phyloP scores from a whole-genome alignment of 2,888 invertebrate species.

The Muschampia plurimacula region DNA sequence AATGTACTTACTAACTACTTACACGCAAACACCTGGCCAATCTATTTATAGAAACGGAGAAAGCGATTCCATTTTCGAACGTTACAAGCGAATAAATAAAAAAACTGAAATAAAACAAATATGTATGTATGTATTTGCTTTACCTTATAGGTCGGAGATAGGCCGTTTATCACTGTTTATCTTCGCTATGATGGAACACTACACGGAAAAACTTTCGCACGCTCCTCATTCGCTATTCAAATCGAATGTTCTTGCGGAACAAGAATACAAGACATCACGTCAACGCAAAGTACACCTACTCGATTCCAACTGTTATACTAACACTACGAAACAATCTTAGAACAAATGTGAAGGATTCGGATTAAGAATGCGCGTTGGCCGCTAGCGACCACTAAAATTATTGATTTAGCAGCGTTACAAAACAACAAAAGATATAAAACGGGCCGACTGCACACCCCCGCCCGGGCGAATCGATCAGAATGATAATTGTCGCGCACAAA shows the following conservation, averaged over 20 bases:
- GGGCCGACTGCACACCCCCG: constrained; percentile 78
- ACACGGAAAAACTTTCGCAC: constrained; percentile 54
- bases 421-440: constrained; percentile 85
- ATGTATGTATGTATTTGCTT: constrained; percentile 39
- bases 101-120: constrained; percentile 40
- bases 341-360: constrained; percentile 49
- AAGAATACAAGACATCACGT: constrained; percentile 26
- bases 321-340: constrained; percentile 18
- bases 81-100: constrained; percentile 40
- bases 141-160: constrained; percentile 47
- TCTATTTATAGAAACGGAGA: constrained; percentile 58
- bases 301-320: not conserved
- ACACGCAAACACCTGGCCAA: constrained; percentile 59
- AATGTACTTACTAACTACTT: constrained; percentile 6
- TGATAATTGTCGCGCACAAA: constrained; percentile 86
- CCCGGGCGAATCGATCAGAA: constrained; percentile 80
- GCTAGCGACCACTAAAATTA: constrained; percentile 79
- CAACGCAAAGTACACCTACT: not conserved
- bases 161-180: constrained; percentile 44
- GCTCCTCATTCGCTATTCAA: constrained; percentile 47
- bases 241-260: constrained; percentile 33
- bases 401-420: constrained; percentile 81
- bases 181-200: constrained; percentile 44
- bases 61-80: constrained; percentile 44
- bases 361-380: constrained; percentile 56